Evolutionary conservation across 2,888 invertebrate genomes (phyloP), one percentile per base, ranked within the genome.

Genomic region (Drosophila monieri): DNA sequence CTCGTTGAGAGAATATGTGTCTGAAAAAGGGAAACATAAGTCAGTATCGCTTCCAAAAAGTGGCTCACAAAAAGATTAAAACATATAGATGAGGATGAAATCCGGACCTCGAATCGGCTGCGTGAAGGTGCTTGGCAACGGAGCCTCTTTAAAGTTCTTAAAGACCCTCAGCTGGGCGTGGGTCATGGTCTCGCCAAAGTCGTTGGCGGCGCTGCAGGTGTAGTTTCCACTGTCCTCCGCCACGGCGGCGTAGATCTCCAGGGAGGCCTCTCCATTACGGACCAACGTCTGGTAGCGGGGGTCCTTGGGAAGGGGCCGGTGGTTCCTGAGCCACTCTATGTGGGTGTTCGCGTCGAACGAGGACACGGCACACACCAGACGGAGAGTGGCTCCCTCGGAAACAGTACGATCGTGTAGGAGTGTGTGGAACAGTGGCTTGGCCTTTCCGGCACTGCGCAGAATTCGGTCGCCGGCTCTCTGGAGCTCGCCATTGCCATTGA

Each of bases 191-290:
- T 94, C 93, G 15, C 97, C 97, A 79, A 95, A 94, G 55, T 94
- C 93, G 89, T 97, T 97, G 76, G 93, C 93, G 6, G 96, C 97
- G 2, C 95, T 93, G 88, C 97, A 97, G 3, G 94, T 94, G 88
- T 97, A 97, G 85, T 96, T 95, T 9, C 96, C 97, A 4, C 94
- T 94, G 91, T 97, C 97, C 30, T 93, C 93, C 0, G 94, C 93
- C 4, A 93, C 91, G 0, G 94, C 94, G 61, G 95, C 94, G 35
- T 94, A 91, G 25, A 97, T 94, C 91, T 97, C 96, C 61, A 97
- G 89, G 23, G 95, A 95, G 5, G 95, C 94, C 44, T 96, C 92
- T 0, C 96, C 96, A 43, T 90, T 85, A 79, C 94, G 94, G 55
- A 93, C 93, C 55, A 93, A 93, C 0, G 93, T 94, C 85, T 92